Evolutionary conservation across 2,113 vertebrate genomes (phyloP).

Genomic region (Apodemus sylvaticus): DNA sequence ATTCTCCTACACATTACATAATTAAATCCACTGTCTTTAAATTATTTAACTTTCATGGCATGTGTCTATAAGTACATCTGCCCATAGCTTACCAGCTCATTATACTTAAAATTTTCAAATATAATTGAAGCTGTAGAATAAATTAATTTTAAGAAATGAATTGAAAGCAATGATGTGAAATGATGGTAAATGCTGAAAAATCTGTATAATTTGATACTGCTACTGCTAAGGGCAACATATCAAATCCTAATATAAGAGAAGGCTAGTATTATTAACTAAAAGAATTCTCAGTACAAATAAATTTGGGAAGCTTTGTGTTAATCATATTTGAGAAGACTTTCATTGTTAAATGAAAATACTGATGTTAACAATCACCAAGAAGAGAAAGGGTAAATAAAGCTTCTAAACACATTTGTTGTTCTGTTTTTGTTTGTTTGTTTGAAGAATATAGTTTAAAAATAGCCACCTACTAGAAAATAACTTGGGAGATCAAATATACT

Average conservation of each 20-base stretch:
- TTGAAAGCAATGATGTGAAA: constrained; percentile 25
- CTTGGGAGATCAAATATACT: constrained; percentile 8
- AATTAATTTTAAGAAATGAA: constrained; percentile 48
- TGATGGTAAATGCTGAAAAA: constrained; percentile 33
- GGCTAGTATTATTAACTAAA: constrained; percentile 2
- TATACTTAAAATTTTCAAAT: constrained; percentile 24
- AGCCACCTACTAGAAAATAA: not conserved
- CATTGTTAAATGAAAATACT: constrained; percentile 17
- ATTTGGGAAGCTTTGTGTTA: not conserved
- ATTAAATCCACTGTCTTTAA: constrained; percentile 49
- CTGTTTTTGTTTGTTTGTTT: not conserved
- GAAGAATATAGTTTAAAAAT: constrained; percentile 5
- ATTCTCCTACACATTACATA: constrained; percentile 38
- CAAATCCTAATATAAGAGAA: constrained; percentile 40
- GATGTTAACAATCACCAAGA: not conserved
- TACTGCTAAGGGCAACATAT: not conserved
- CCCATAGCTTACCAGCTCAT: constrained; percentile 26
- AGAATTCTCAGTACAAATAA: constrained; percentile 19
- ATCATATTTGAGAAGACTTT: not conserved
- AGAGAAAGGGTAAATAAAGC: not conserved
- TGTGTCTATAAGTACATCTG: constrained; percentile 55
- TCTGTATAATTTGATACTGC: constrained; percentile 13
- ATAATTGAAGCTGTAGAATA: constrained; percentile 47
- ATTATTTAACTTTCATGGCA: constrained; percentile 62
- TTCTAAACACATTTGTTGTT: not conserved